Conservation (phyloP, 2,797 vertebrate species). For the Kryptolebias ocellatus region DNA sequence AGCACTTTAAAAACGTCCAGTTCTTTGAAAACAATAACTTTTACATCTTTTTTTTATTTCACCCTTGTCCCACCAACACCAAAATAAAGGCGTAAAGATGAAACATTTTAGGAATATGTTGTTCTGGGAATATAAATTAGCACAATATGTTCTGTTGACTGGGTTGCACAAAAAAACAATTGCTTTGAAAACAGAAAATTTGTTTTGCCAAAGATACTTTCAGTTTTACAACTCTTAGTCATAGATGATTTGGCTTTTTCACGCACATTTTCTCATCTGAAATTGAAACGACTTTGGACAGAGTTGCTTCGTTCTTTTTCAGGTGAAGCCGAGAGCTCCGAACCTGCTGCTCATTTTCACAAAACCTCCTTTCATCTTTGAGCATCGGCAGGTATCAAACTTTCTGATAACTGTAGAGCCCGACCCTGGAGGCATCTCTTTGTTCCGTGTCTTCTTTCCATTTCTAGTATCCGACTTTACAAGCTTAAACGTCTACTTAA, state of each 20-base stretch:
- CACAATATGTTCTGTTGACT: neutral
- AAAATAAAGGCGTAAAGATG: too few species aligned
- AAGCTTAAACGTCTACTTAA: constrained; percentile 89
- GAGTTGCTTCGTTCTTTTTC: constrained; percentile 1
- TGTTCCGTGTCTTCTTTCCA: constrained; percentile 81
- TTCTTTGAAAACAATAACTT: neutral
- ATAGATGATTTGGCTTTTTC: neutral
- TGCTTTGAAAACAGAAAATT: too few species aligned
- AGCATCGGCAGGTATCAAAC: constrained; percentile 71
- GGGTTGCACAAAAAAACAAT: neutral
- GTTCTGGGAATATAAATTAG: neutral
- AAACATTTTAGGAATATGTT: too few species aligned
- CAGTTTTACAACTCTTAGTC: constrained; percentile 4
- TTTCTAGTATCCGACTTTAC: constrained; percentile 84
- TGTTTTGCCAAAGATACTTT: neutral
- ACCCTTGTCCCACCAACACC: too few species aligned
- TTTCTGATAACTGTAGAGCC: constrained; percentile 69
- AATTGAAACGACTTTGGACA: neutral
- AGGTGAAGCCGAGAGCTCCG: constrained; percentile 20
- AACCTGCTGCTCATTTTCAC: constrained; percentile 36
- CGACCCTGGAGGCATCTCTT: constrained; percentile 78
- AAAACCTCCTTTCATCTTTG: constrained; percentile 56
- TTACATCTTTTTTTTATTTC: neutral
- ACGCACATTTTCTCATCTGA: neutral
- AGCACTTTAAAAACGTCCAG: neutral